A percentile compares a stretch with the other conserved stretches of the same genome.
Conservation (phyloP, 2,113 vertebrate genomes). For the Amphiprion percula region DNA sequence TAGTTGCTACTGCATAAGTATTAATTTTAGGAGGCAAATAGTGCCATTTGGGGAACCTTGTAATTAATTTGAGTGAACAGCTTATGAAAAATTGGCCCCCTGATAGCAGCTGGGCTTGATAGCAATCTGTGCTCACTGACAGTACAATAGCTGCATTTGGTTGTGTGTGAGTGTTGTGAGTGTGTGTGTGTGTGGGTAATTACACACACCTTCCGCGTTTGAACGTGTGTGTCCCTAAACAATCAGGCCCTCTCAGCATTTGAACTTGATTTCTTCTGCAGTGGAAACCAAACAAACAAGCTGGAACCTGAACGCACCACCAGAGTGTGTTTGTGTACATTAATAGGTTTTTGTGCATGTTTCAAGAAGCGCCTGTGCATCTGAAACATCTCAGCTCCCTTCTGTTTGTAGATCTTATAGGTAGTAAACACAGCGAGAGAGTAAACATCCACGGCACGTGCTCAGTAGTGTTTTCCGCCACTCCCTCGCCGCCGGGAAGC, state of each 20-base stretch:
- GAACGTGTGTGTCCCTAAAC: conserved; percentile 24
- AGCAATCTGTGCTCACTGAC: conserved; percentile 9
- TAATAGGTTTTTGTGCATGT: conserved; percentile 15
- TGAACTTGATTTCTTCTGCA: conserved; percentile 44
- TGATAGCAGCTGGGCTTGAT: background rate
- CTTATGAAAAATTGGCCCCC: conserved; percentile 2
- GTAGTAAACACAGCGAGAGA: conserved; percentile 40
- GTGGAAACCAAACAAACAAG: conserved; percentile 53
- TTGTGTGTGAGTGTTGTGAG: background rate
- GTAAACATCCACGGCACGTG: conserved; percentile 41
- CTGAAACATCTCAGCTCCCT: background rate
- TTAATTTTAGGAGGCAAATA: background rate
- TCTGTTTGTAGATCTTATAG: conserved; percentile 45
- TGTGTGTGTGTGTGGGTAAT: conserved; percentile 26
- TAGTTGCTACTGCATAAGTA: background rate
- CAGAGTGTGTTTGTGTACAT: conserved; percentile 9
- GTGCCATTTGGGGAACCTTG: background rate
- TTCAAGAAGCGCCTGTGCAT: background rate
- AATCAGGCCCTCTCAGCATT: conserved; percentile 31
- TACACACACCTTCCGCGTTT: conserved; percentile 25
- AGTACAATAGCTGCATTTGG: conserved; percentile 20
- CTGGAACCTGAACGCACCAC: conserved; percentile 21
- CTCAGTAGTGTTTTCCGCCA: conserved; percentile 30
- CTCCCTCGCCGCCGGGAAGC: conserved; percentile 30
- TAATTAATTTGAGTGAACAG: conserved; percentile 19